phyloP scores from a whole-genome alignment of 2,113 vertebrate genomes.

The Meriones unguiculatus region DNA sequence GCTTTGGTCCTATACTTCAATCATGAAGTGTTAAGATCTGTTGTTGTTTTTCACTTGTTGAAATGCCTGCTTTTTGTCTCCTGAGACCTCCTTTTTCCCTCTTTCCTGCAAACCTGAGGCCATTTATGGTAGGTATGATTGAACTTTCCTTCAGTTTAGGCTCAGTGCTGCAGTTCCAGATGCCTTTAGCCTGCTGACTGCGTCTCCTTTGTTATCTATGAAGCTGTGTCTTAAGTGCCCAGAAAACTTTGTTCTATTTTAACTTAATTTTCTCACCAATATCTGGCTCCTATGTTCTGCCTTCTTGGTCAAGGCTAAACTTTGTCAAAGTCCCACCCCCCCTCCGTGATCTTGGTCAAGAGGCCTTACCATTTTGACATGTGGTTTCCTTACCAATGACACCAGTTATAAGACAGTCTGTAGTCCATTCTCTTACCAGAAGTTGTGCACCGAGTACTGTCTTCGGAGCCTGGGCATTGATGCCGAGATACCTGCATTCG shows the following conservation, averaged over 20 bases:
- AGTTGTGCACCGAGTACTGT: neutral
- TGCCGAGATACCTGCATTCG: neutral
- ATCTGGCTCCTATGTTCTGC: neutral
- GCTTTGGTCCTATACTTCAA: neutral
- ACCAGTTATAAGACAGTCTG: neutral
- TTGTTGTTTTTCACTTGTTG: neutral
- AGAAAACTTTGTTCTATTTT: neutral
- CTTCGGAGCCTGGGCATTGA: neutral
- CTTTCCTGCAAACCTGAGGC: neutral
- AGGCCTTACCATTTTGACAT: neutral
- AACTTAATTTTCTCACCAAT: neutral
- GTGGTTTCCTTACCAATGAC: neutral
- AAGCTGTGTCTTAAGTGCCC: neutral
- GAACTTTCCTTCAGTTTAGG: neutral
- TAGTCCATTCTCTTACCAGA: neutral
- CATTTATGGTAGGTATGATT: neutral
- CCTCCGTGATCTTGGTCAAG: neutral
- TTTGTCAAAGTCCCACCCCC: neutral
- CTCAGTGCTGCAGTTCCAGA: neutral
- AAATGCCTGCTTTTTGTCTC: neutral
- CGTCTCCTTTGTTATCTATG: neutral
- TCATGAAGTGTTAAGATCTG: neutral
- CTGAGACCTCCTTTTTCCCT: neutral
- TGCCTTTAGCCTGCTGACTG: neutral
- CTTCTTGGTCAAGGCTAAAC: neutral